Evolutionary conservation across 1,140 invertebrate genomes (phyloP).

Genomic region (Drosophila elegans): DNA sequence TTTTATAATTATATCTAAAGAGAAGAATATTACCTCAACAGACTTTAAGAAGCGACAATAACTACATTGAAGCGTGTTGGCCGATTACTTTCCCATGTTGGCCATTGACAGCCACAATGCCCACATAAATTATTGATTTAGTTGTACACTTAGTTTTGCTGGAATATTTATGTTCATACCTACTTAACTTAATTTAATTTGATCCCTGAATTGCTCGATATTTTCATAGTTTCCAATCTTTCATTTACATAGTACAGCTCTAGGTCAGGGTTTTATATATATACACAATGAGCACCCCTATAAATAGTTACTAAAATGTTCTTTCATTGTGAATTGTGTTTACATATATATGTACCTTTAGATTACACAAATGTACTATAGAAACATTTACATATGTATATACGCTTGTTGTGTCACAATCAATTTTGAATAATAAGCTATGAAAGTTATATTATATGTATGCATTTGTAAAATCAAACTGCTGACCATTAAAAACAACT

Average conservation of each 20-base stretch:
- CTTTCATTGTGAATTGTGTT: constrained; percentile 21
- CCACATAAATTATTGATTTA: constrained; percentile 7
- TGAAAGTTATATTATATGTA: constrained; percentile 1
- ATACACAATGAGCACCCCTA: constrained; percentile 29
- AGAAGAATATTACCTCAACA: constrained; percentile 12
- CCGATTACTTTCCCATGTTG: constrained; percentile 8
- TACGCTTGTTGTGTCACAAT: constrained; percentile 10
- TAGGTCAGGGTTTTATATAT: constrained; percentile 33
- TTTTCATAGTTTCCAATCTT: constrained; percentile 14
- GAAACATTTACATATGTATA: constrained; percentile 12
- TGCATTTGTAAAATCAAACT: constrained; percentile 25
- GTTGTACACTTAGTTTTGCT: constrained; percentile 5
- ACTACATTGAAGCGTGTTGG: constrained; percentile 1
- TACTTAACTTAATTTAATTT: neutral
- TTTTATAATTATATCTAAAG: constrained; percentile 39
- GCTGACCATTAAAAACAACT: constrained; percentile 13
- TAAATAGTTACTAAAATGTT: constrained; percentile 32
- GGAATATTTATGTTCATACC: constrained; percentile 6
- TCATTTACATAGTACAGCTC: constrained; percentile 9
- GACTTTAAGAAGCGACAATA: constrained; percentile 23
- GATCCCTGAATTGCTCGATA: constrained; percentile 13
- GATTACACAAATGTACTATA: constrained; percentile 8
- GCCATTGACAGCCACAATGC: constrained; percentile 50
- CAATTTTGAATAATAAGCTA: constrained; percentile 39
- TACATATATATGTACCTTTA: constrained; percentile 24